Percentiles rank a stretch among this genome's conserved stretches.
Conservation (phyloP, 2,797 vertebrate genomes). For the Emydoidea blandingii region DNA sequence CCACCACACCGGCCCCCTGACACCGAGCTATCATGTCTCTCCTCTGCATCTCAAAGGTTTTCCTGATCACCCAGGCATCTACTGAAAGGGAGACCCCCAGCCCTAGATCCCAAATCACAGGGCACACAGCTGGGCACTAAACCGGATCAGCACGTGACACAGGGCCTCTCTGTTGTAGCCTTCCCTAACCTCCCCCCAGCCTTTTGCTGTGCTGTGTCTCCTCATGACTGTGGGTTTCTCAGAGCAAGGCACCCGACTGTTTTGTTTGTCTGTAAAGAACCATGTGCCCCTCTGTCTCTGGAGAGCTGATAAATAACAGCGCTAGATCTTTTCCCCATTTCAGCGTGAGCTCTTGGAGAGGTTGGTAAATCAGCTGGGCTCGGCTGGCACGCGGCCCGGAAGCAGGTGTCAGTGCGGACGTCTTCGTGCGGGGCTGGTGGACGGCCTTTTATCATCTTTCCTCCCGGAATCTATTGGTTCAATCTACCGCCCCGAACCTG, state of each 20-base stretch:
- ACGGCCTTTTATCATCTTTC: not conserved
- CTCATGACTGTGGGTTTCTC: not conserved
- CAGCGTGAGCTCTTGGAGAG: not conserved
- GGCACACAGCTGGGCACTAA: not conserved
- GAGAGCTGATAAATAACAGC: not conserved
- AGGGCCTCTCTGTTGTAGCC: not conserved
- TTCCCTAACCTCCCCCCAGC: not conserved
- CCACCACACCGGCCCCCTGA: no score
- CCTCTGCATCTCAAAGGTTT: not conserved
- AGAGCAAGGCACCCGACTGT: rapidly evolving
- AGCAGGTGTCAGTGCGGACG: not conserved
- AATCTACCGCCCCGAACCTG: no score
- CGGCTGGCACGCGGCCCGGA: not conserved
- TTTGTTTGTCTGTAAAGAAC: not conserved
- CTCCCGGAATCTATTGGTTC: not conserved
- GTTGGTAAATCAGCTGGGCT: not conserved
- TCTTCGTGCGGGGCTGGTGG: no score
- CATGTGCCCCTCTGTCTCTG: not conserved
- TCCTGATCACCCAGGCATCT: not conserved
- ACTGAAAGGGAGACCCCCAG: not conserved
- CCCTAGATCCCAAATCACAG: not conserved
- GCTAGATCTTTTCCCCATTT: not conserved
- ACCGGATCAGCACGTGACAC: not conserved
- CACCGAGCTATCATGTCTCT: not conserved
- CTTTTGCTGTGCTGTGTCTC: not conserved